Evolutionary conservation across 2,888 invertebrate species (phyloP).

Genomic region (Metellina segmentata): DNA sequence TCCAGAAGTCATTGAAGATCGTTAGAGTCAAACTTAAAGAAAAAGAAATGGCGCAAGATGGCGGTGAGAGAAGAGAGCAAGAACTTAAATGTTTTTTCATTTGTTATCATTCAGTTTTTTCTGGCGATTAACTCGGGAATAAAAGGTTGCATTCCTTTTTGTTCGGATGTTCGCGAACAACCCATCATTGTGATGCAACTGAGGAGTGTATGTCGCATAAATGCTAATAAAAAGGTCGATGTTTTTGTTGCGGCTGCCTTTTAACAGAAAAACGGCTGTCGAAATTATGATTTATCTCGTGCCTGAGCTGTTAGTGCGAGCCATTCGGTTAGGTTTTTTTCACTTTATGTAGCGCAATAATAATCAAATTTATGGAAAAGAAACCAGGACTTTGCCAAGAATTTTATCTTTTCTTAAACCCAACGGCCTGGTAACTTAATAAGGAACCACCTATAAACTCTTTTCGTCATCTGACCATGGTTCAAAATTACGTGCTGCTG

Average conservation of each 20-base stretch:
- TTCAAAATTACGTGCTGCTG: no score
- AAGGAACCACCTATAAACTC: no score
- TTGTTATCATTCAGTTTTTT: neutral
- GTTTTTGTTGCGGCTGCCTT: neutral
- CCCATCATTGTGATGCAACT: neutral
- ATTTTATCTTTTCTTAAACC: neutral
- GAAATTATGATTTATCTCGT: neutral
- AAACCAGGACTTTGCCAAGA: neutral
- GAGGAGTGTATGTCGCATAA: neutral
- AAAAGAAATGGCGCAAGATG: neutral
- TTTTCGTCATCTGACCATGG: no score
- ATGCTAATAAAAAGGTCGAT: neutral
- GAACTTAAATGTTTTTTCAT: neutral
- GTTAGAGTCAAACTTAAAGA: slow-evolving; percentile 1
- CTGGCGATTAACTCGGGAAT: neutral
- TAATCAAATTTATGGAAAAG: neutral
- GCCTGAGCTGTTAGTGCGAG: neutral
- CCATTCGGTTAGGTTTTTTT: neutral
- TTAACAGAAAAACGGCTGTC: neutral
- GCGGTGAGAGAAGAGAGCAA: neutral
- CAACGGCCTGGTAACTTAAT: no score
- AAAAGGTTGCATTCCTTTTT: neutral
- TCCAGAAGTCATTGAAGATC: neutral
- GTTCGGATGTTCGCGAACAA: neutral
- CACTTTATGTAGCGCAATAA: neutral